phyloP scores from a whole-genome alignment of 2,888 invertebrate genomes.

The Noctua janthina region DNA sequence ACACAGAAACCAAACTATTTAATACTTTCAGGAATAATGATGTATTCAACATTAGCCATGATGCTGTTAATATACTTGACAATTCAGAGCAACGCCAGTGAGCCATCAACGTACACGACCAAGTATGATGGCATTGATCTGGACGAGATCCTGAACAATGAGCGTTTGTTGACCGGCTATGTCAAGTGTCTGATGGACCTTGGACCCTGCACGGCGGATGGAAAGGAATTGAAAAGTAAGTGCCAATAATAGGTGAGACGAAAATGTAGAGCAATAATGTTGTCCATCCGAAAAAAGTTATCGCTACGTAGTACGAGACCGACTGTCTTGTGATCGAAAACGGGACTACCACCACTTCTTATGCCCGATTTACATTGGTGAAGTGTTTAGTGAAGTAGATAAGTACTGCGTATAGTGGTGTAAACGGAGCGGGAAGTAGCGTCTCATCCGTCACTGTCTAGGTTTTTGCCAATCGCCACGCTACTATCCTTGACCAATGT shows the following conservation, averaged over 20 bases:
- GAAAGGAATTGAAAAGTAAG: constrained; percentile 93
- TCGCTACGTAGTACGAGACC: neutral
- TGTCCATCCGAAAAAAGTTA: neutral
- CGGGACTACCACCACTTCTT: neutral
- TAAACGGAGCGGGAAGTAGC: neutral
- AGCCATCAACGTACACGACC: constrained; percentile 89
- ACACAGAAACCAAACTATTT: neutral
- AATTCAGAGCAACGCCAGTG: constrained; percentile 59
- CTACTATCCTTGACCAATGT: neutral
- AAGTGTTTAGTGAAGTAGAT: neutral
- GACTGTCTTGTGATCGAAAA: neutral
- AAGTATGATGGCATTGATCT: constrained; percentile 94
- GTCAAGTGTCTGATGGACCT: constrained; percentile 92
- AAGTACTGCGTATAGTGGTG: neutral
- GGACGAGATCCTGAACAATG: constrained; percentile 92
- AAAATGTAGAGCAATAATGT: neutral
- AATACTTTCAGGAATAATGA: constrained; percentile 61
- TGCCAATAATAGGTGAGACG: neutral
- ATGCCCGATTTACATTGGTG: neutral
- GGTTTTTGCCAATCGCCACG: neutral
- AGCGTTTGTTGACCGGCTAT: constrained; percentile 92
- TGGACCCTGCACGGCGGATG: constrained; percentile 93
- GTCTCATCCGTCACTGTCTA: neutral
- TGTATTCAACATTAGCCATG: constrained; percentile 38
- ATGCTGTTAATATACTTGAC: constrained; percentile 61